Conservation (phyloP, 2,113 vertebrate genomes). For the Pterocles burchelli region DNA sequence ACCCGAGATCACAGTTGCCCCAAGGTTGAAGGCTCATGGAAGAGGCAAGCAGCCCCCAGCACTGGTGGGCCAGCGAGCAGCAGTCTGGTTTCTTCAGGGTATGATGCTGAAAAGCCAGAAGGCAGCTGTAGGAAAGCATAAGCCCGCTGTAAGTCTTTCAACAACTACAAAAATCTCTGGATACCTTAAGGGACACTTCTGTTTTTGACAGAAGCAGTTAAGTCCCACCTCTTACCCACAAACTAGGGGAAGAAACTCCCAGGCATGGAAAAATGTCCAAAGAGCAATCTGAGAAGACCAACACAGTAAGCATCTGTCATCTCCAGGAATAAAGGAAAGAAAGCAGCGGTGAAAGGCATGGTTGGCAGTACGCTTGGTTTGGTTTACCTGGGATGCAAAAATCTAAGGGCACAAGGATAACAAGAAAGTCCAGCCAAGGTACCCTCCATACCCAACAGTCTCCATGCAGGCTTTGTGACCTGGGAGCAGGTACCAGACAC, state of each 20-base stretch:
- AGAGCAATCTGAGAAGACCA: not conserved
- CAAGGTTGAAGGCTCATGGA: not conserved
- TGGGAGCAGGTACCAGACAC: not conserved
- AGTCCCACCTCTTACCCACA: not conserved
- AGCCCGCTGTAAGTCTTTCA: not conserved
- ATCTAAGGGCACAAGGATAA: not conserved
- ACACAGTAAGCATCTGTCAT: not conserved
- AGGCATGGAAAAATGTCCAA: not conserved
- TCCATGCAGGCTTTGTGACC: not conserved
- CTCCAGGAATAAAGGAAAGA: not conserved
- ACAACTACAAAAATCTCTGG: not conserved
- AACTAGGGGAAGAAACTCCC: not conserved
- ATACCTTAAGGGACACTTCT: not conserved
- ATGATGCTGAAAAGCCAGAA: not conserved
- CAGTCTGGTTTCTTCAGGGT: not conserved
- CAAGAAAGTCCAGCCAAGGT: not conserved
- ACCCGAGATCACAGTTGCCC: not conserved
- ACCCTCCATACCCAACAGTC: not conserved
- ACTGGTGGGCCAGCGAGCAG: not conserved
- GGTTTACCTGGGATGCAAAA: not conserved
- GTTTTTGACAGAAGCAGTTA: not conserved
- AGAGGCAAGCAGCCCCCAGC: not conserved
- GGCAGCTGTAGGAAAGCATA: not conserved
- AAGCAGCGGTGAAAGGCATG: not conserved
- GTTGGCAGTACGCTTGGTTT: not conserved